These are phyloP conservation scores for Epistrophe grossulariae DNA, from an alignment of 2,888 invertebrate species.

Conservation along the genomic window DNA sequence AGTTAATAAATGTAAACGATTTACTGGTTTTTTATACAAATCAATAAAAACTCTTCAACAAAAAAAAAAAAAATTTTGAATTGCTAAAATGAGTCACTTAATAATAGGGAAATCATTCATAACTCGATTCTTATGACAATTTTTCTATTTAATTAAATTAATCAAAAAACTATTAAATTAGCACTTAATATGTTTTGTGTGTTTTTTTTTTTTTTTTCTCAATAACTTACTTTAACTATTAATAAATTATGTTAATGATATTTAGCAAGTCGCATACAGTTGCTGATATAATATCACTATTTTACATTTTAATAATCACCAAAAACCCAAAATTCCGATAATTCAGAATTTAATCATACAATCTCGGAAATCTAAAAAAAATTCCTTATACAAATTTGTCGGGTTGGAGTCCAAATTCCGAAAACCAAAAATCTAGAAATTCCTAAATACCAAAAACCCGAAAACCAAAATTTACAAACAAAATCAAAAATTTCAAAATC, in stretches of 20 bases:
- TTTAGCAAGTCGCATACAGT: background rate
- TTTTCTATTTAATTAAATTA: constrained; percentile 48
- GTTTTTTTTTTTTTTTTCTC: background rate
- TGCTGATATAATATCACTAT: background rate
- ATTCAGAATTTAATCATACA: too few species aligned
- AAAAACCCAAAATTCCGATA: too few species aligned
- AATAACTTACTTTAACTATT: background rate
- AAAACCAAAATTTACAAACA: too few species aligned
- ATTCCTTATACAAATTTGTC: too few species aligned
- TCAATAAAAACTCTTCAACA: background rate
- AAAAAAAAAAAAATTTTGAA: background rate
- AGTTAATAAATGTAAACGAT: background rate
- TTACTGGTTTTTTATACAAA: background rate
- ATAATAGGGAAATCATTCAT: constrained; percentile 44
- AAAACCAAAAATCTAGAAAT: too few species aligned
- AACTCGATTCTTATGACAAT: background rate
- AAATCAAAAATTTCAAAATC: too few species aligned
- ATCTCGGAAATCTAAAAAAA: too few species aligned
- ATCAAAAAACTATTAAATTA: constrained; percentile 57
- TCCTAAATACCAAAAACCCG: too few species aligned
- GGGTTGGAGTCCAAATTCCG: too few species aligned
- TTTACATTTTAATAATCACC: too few species aligned
- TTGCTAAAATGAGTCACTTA: background rate
- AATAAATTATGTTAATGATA: background rate
- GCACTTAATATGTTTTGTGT: background rate